These are phyloP conservation scores for Apostichopus californicus DNA, from an alignment of 35 echinoderm and acorn worm species.

Conservation along the genomic window DNA sequence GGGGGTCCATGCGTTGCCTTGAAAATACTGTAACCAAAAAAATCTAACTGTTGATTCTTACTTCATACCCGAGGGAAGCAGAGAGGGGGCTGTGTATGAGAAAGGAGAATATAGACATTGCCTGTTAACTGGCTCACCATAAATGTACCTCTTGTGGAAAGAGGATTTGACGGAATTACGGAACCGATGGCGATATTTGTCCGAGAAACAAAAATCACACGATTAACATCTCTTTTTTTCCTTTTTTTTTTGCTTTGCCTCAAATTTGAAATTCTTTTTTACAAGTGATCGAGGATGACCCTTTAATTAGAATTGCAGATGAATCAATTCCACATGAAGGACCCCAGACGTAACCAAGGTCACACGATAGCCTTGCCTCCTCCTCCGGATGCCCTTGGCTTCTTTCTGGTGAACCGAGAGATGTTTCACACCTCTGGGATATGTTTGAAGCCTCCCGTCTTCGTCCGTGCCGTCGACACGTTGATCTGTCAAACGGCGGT, in stretches of 20 bases:
- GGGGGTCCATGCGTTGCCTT: no score
- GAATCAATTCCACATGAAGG: neutral
- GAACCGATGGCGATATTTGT: no score
- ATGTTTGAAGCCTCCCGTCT: neutral
- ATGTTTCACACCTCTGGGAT: constrained; percentile 7
- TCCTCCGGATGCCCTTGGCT: neutral
- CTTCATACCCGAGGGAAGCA: no score
- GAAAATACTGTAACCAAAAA: no score
- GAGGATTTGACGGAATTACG: no score
- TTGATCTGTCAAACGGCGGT: constrained; percentile 13
- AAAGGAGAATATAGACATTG: no score
- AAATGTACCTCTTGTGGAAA: no score
- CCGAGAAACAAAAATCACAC: no score
- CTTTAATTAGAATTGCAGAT: neutral
- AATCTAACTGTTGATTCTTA: no score
- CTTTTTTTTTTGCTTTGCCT: neutral
- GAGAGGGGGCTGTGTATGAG: no score
- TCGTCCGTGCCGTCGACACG: neutral
- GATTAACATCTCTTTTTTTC: no score
- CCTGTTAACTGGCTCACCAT: no score
- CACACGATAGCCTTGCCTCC: neutral
- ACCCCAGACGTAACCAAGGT: neutral
- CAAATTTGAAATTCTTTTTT: neutral
- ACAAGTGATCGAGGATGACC: neutral
- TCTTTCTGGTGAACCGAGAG: neutral